Base-by-base conservation (phyloP, 1,140 invertebrate species). In the Cotesia vestalis region DNA sequence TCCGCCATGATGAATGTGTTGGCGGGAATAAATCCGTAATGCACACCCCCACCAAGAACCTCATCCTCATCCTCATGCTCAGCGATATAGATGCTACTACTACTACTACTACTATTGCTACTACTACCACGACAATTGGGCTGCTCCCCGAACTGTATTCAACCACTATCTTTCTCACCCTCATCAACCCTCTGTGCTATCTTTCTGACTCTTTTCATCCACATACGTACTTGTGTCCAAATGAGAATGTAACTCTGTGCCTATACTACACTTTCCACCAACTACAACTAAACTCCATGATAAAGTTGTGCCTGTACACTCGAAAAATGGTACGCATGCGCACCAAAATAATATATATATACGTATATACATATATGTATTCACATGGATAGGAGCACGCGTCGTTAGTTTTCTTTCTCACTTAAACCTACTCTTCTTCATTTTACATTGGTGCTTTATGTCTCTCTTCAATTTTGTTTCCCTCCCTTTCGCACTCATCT, bases 1-100 rank as follows among this genome's bases (percentile, higher is more conserved):
- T 87, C 85, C 85, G 85, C 85, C 85, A 86, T 87, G 85, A 87
- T 87, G 85, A 87, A 87, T 87, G 86, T 86, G 85, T 86, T 87
- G 84, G 85, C 84, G 85, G 84, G 86, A 87, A 87, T 86, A 87
- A 87, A 86, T 86, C 86, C 85, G 86, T 84, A 87, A 86, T 86
- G 86, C 84, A 86, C 84, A 86, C 85, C 85, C 85, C 84, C 84
- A 81, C 82, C 64, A 66, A 67, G 36, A 27, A 27, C 64, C 64
- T 35, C 61, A 67, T 59, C 36, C 64, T 71, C 38, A 40, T 4
- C 35, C 27, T 27, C 27, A 27, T 27, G 27, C 27, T 27, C 51
- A 12, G 11, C 11, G 46, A 46, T 64, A 5, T 64, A n/a, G n/a
- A 36, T 72, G 17, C 63, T 62, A 35, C 20, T 73, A 36, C 27